Evolutionary conservation across 1,140 invertebrate species (phyloP).

Genomic region (Drosophila quadrilineata): DNA sequence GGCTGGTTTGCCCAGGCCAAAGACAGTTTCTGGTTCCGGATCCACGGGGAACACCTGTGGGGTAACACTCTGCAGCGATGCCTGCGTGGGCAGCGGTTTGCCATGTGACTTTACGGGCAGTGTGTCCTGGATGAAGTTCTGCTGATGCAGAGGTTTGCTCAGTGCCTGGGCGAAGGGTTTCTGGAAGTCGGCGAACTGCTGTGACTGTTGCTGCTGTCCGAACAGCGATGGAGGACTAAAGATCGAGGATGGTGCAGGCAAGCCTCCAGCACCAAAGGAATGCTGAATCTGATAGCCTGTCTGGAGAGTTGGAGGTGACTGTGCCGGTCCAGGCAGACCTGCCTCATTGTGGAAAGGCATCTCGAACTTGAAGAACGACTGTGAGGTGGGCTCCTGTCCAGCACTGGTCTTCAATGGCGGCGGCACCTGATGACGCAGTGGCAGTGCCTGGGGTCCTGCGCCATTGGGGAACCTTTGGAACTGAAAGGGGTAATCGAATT

Average conservation of each 20-base stretch:
- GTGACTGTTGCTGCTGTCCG: slow-evolving; percentile 60
- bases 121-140: slow-evolving; percentile 67
- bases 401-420: slow-evolving; percentile 33
- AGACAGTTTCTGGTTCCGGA: slow-evolving; percentile 47
- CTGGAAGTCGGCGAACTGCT: slow-evolving; percentile 55
- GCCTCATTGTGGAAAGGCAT: slow-evolving; percentile 71
- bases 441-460: slow-evolving; percentile 41
- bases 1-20: slow-evolving; percentile 45
- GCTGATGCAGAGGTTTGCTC: slow-evolving; percentile 68
- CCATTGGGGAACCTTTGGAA: slow-evolving; percentile 62
- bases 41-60: slow-evolving; percentile 70
- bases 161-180: slow-evolving; percentile 56
- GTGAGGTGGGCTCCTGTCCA: slow-evolving; percentile 69
- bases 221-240: slow-evolving; percentile 65
- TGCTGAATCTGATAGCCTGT: slow-evolving; percentile 79
- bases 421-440: slow-evolving; percentile 39
- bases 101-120: slow-evolving; percentile 41
- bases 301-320: slow-evolving; percentile 62
- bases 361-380: slow-evolving; percentile 80
- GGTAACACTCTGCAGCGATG: slow-evolving; percentile 68
- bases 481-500: slow-evolving; percentile 71
- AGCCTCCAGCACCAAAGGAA: slow-evolving; percentile 50
- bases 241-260: slow-evolving; percentile 58
- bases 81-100: slow-evolving; percentile 59
- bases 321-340: slow-evolving; percentile 23